Evolutionary conservation across 2,113 vertebrate species (phyloP).

Genomic region (Geococcyx californianus): DNA sequence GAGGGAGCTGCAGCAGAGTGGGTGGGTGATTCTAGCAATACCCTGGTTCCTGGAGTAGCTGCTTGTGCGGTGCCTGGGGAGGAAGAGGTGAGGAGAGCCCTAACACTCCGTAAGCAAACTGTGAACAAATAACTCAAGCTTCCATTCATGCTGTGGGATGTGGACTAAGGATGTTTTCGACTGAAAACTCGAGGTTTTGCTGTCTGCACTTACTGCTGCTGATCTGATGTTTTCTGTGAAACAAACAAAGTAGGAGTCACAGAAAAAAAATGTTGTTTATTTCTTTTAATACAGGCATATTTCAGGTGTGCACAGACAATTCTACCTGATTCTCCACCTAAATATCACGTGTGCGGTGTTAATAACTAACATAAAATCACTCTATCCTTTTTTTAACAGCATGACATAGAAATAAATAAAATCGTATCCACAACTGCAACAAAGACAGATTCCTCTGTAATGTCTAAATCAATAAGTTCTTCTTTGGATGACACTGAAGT

Average conservation of each 20-base stretch:
- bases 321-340: not conserved
- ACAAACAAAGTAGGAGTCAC: not conserved
- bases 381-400: slow-evolving; percentile 82
- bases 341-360: slow-evolving; percentile 32
- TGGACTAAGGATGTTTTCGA: not conserved
- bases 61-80: not conserved
- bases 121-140: not conserved
- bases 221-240: not conserved
- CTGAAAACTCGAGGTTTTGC: not conserved
- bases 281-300: slow-evolving; percentile 13
- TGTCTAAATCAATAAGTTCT: slow-evolving; percentile 90
- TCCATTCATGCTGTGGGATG: rapidly evolving
- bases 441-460: slow-evolving; percentile 89
- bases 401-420: slow-evolving; percentile 95
- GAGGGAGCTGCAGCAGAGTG: not conserved
- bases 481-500: slow-evolving; percentile 91
- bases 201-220: not conserved
- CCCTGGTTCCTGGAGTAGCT: not conserved
- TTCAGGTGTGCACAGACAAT: slow-evolving; percentile 31
- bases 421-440: slow-evolving; percentile 87
- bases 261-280: not conserved
- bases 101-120: not conserved
- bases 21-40: not conserved
- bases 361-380: slow-evolving; percentile 38
- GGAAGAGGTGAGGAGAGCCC: not conserved